phyloP scores from a whole-genome alignment of 1,140 invertebrate genomes.

The Apis cerana region DNA sequence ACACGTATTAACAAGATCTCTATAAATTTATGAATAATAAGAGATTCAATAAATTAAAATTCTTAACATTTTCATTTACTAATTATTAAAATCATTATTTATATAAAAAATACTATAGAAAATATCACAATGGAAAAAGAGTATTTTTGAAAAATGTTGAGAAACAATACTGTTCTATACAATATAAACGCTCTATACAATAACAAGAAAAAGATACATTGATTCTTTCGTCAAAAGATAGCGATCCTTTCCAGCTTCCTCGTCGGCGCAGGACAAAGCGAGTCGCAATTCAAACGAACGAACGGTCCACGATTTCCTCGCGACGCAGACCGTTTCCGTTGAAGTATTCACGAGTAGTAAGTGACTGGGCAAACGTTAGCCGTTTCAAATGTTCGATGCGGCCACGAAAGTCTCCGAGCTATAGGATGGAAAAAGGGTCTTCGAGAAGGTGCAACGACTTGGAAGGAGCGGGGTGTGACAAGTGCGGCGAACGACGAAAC shows the following conservation, averaged over 20 bases:
- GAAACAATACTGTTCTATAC: no score
- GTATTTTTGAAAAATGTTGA: no score
- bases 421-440: constrained; percentile 37
- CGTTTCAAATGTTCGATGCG: constrained; percentile 13
- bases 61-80: no score
- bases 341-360: constrained; percentile 42
- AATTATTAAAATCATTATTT: no score
- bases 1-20: no score
- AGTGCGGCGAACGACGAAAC: constrained; percentile 14
- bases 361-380: constrained; percentile 27
- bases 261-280: constrained; percentile 12
- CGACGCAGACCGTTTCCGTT: constrained; percentile 9
- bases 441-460: constrained; percentile 10
- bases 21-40: no score
- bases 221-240: not conserved
- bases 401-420: constrained; percentile 25
- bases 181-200: no score
- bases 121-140: no score
- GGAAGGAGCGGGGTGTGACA: constrained; percentile 36
- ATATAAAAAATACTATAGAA: no score
- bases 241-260: not conserved
- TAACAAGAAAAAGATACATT: not conserved
- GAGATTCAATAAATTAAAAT: no score
- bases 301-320: constrained; percentile 4
- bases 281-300: constrained; percentile 16